Percentiles rank a stretch among this genome's conserved stretches.
Evolutionary conservation across 1,140 invertebrate genomes (phyloP).

Genomic region (Microplitis mediator): DNA sequence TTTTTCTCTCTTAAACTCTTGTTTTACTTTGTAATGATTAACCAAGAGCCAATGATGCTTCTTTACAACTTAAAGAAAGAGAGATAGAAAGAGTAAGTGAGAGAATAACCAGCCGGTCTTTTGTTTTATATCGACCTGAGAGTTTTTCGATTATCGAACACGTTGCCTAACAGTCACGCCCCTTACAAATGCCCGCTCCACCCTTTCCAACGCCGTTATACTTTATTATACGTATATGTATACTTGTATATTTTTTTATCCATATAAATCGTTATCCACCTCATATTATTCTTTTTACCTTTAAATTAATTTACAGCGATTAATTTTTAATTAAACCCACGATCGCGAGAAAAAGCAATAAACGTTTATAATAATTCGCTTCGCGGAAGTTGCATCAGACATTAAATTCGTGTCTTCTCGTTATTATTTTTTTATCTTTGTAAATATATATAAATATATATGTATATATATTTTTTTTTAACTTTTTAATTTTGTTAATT

Average conservation of each 20-base stretch:
- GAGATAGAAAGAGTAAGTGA: not conserved
- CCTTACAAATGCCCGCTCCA: constrained; percentile 51
- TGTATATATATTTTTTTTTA: constrained; percentile 10
- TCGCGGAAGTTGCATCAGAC: too few species aligned
- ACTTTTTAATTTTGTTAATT: not conserved
- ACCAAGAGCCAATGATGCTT: too few species aligned
- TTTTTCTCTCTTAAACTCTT: too few species aligned
- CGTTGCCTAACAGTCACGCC: constrained; percentile 50
- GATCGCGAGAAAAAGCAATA: not conserved
- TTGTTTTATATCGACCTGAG: constrained; percentile 49
- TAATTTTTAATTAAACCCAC: constrained; percentile 59
- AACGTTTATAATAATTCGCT: too few species aligned
- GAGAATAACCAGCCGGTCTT: constrained; percentile 27
- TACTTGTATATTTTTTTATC: constrained; percentile 8
- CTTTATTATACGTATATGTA: not conserved
- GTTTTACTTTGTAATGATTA: too few species aligned
- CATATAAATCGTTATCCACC: too few species aligned
- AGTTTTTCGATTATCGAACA: constrained; percentile 59
- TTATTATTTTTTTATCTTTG: constrained; percentile 20
- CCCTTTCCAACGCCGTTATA: constrained; percentile 41
- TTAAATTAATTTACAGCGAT: constrained; percentile 61
- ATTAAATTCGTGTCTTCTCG: not conserved
- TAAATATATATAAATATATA: not conserved
- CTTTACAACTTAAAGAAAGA: too few species aligned
- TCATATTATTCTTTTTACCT: constrained; percentile 47